Conservation (phyloP, 2,888 invertebrate species). For the Microctonus hyperodae region DNA sequence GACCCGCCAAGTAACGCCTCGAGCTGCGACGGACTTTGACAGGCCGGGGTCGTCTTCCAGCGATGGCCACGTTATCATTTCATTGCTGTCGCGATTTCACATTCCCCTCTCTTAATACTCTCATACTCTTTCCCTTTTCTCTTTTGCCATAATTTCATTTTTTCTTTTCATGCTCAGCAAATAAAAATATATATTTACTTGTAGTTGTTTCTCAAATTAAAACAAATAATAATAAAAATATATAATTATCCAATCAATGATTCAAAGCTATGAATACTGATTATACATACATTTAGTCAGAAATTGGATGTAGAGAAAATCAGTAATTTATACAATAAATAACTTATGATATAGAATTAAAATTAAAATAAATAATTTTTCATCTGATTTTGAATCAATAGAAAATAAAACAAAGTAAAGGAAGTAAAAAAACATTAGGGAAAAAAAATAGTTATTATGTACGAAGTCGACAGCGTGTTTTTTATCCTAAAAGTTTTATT, state of each 20-base stretch:
- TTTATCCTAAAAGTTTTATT: conserved; percentile 26
- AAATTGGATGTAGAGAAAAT: too few relatives aligned
- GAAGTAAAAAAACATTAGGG: background rate
- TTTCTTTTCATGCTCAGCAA: background rate
- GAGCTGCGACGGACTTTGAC: conserved; percentile 56
- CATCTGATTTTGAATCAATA: background rate
- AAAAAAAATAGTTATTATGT: conserved; percentile 5
- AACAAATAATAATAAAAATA: background rate
- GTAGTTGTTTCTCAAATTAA: too few relatives aligned
- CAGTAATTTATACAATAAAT: too few relatives aligned
- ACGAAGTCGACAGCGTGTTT: background rate
- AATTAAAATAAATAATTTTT: background rate
- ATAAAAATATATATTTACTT: too few relatives aligned
- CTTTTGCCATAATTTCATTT: background rate
- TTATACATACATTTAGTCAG: too few relatives aligned
- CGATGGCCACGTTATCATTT: conserved; percentile 47
- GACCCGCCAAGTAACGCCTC: conserved; percentile 44
- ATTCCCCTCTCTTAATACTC: conserved; percentile 22
- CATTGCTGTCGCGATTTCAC: conserved; percentile 32
- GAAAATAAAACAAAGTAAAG: background rate
- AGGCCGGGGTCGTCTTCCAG: conserved; percentile 53
- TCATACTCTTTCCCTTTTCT: background rate
- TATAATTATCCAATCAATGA: too few relatives aligned
- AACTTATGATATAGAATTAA: background rate
- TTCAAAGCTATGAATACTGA: too few relatives aligned